These are phyloP conservation scores for Notarius lentiginosus DNA, from an alignment of 2,113 vertebrate species.

Conservation along the genomic window DNA sequence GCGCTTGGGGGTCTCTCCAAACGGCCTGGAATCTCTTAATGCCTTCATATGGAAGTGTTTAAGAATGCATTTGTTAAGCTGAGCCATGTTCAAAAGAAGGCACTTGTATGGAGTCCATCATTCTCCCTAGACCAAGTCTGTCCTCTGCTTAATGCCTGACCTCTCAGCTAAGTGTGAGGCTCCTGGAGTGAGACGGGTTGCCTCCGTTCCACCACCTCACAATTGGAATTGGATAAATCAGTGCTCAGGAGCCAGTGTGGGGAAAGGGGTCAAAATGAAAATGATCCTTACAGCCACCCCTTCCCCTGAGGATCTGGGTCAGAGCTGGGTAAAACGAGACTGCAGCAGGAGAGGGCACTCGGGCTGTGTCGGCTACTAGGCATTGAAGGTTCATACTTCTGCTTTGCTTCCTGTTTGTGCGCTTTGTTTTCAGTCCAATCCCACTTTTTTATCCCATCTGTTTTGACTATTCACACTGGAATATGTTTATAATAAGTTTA, in stretches of 20 bases:
- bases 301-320: conserved; percentile 60
- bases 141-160: conserved; percentile 57
- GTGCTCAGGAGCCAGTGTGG: conserved; percentile 60
- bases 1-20: conserved; percentile 60
- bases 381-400: neutral
- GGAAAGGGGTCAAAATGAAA: conserved; percentile 68
- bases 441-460: conserved; percentile 25
- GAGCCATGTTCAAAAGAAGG: conserved; percentile 54
- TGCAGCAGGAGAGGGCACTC: conserved; percentile 61
- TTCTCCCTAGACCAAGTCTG: conserved; percentile 52
- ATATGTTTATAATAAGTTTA: conserved; percentile 33
- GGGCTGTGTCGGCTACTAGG: conserved; percentile 36
- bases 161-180: conserved; percentile 61
- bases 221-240: conserved; percentile 63
- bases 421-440: neutral
- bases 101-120: conserved; percentile 50
- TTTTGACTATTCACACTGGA: conserved; percentile 35
- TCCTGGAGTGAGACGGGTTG: conserved; percentile 52
- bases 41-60: conserved; percentile 69
- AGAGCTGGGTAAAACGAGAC: conserved; percentile 70
- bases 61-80: conserved; percentile 66
- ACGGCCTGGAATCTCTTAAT: conserved; percentile 60
- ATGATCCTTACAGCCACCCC: conserved; percentile 59
- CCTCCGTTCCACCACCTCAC: conserved; percentile 53
- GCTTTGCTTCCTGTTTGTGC: conserved; percentile 10